Conservation (phyloP, 2,113 vertebrate species). For the Grallaria varia region DNA sequence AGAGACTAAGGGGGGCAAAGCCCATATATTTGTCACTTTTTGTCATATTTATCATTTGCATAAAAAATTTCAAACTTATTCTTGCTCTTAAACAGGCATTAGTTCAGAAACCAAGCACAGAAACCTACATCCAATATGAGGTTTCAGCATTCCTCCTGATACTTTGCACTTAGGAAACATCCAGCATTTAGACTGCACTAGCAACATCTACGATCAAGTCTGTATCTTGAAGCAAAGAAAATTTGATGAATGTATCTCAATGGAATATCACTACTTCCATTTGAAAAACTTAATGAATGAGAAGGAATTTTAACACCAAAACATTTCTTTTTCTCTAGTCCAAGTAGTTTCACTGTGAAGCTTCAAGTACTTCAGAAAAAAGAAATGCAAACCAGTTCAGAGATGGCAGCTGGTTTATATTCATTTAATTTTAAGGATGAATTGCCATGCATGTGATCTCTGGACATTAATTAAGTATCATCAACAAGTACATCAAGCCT, state of each 20-base stretch:
- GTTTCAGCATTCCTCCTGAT: not conserved
- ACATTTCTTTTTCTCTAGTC: not conserved
- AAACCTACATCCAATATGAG: not conserved
- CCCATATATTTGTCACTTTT: not conserved
- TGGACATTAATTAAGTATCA: not conserved
- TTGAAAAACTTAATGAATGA: not conserved
- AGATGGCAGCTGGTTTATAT: not conserved
- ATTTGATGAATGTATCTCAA: not conserved
- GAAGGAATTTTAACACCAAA: not conserved
- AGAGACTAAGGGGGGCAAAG: constrained; percentile 74
- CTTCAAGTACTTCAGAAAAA: not conserved
- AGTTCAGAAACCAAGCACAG: not conserved
- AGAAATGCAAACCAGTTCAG: not conserved
- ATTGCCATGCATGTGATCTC: not conserved
- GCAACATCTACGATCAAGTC: not conserved
- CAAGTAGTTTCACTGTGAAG: not conserved
- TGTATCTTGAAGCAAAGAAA: not conserved
- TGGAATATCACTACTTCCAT: not conserved
- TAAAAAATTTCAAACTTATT: not conserved
- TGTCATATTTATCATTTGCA: not conserved
- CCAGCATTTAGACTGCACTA: not conserved
- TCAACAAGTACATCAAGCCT: not conserved
- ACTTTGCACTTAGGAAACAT: not conserved
- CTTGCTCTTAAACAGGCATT: not conserved
- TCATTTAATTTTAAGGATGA: not conserved